These are phyloP conservation scores for Loripinus fragilis DNA, from an alignment of 2,888 invertebrate species.

Conservation along the genomic window DNA sequence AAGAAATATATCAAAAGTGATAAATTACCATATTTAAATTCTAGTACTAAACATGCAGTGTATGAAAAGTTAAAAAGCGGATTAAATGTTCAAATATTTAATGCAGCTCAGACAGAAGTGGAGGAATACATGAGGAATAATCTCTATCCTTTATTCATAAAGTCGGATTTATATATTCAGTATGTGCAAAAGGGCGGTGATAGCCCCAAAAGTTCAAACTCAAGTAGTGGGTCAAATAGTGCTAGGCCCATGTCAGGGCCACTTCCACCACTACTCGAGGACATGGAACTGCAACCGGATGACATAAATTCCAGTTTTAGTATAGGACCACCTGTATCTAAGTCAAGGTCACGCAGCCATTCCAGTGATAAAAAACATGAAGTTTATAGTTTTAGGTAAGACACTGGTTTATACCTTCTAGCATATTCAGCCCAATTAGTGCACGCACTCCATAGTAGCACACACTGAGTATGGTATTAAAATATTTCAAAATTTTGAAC, in stretches of 20 bases:
- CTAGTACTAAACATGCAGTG: slow-evolving; percentile 91
- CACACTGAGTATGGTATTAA: too few relatives aligned
- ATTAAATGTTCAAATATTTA: slow-evolving; percentile 92
- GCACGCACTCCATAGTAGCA: too few relatives aligned
- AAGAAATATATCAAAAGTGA: slow-evolving; percentile 87
- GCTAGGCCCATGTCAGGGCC: slow-evolving; percentile 81
- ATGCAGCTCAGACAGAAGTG: slow-evolving; percentile 92
- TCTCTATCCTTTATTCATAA: slow-evolving; percentile 95
- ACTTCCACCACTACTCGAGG: slow-evolving; percentile 93
- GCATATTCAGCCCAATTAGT: too few relatives aligned
- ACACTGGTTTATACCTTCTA: too few relatives aligned
- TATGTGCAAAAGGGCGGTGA: slow-evolving; percentile 81
- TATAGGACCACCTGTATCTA: slow-evolving; percentile 58
- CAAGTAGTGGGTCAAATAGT: slow-evolving; percentile 79
- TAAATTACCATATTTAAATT: slow-evolving; percentile 90
- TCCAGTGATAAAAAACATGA: slow-evolving; percentile 57
- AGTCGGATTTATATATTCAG: slow-evolving; percentile 94
- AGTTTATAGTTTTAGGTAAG: slow-evolving; percentile 59
- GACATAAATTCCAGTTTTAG: slow-evolving; percentile 51
- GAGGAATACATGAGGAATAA: slow-evolving; percentile 93
- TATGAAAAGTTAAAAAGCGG: slow-evolving; percentile 77
- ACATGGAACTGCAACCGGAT: slow-evolving; percentile 87
- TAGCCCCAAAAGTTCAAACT: slow-evolving; percentile 79
- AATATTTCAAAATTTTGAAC: too few relatives aligned
- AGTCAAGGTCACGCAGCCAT: slow-evolving; percentile 45